Base-by-base conservation (phyloP, 1,140 invertebrate species). In the Acromyrmex echinatior region DNA sequence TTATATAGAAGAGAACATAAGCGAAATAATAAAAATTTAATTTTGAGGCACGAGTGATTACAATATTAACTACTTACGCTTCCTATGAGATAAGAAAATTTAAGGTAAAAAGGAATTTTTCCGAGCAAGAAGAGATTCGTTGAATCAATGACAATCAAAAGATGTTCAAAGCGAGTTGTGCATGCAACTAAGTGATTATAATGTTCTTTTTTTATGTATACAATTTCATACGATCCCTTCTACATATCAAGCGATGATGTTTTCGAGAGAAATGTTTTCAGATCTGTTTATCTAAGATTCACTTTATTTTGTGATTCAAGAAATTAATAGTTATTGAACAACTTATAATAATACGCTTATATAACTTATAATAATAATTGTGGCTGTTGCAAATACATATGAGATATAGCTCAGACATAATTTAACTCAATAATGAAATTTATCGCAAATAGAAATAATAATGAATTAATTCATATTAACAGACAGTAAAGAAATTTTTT, bases 151-250 rank as follows among this genome's bases (percentile, higher is more conserved):
- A 21, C 21, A 21, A 21, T 21, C 91, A 94, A 71, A 79, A 74
- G 77, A 88, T 70, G 93, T 93, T 94, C 92, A 93, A 28, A 87
- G 31, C 65, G 49, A 56, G 60, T 63, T 87, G 77, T 81, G 73
- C 88, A 93, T 94, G 93, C 91, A 94, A 93, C 93, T 94, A 88
- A 25, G 28, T 60, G 51, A 63, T 65, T 62, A 91, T 82, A 92
- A 90, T 88, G 56, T 63, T 73, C 25, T 82, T 73, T 86, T 49
- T 87, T 58, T 87, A 60, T 28, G 7, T 3, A 12, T 5, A 35
- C 31, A 35, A 35, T 87, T 45, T 80, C 68, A 21, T 5, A 49
- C 58, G 16, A 76, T 88, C 88, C 31, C 31, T 35, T 35, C 31
- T 91, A 92, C 21, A 21, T 21, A 21, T 92, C 88, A 85, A 63